Evolutionary conservation across 2,113 vertebrate genomes (phyloP).

Genomic region (Otolemur garnettii): DNA sequence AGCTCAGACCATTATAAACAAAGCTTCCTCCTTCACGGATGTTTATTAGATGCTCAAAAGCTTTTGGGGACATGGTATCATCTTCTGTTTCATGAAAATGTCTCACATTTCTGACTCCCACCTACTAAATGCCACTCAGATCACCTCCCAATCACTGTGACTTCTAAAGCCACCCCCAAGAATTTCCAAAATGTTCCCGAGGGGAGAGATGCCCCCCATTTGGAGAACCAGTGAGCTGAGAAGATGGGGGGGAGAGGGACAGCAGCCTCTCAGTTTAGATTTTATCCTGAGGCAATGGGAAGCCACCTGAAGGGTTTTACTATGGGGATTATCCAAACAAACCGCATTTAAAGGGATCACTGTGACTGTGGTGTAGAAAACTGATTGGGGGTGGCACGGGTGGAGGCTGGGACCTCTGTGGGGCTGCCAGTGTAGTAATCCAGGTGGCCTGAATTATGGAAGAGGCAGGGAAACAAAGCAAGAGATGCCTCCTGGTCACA

Average conservation of each 20-base stretch:
- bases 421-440: neutral
- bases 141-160: neutral
- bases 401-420: neutral
- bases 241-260: neutral
- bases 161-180: neutral
- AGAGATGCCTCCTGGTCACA: neutral
- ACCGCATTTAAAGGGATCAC: neutral
- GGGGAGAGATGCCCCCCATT: neutral
- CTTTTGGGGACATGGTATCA: neutral
- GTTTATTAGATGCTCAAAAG: neutral
- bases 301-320: neutral
- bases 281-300: neutral
- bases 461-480: neutral
- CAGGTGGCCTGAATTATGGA: neutral
- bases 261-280: neutral
- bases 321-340: neutral
- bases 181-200: neutral
- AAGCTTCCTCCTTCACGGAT: neutral
- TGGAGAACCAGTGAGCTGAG: neutral
- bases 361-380: neutral
- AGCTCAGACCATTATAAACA: neutral
- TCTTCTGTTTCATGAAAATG: slow-evolving; percentile 14
- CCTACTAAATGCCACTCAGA: neutral
- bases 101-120: neutral
- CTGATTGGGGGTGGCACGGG: neutral